A percentile compares a stretch with the other conserved stretches of the same genome.
Evolutionary conservation across 2,113 vertebrate species (phyloP).

Genomic region (Setophaga coronata): DNA sequence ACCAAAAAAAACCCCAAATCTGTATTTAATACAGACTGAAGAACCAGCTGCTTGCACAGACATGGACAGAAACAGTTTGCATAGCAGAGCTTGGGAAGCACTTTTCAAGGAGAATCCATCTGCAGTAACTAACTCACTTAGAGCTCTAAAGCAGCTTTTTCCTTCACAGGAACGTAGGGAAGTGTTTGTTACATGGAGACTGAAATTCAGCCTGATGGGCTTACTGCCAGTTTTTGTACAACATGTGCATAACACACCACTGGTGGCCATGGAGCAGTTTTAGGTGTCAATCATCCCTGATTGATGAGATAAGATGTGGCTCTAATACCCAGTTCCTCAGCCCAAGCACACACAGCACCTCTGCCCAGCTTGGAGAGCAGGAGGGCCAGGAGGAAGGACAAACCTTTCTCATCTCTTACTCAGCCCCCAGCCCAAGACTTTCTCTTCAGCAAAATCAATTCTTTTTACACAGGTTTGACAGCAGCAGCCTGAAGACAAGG

Average conservation of each 20-base stretch:
- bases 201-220: background rate
- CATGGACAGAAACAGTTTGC: background rate
- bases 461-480: background rate
- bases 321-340: background rate
- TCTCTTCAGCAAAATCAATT: background rate
- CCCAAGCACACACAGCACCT: background rate
- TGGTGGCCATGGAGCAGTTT: background rate
- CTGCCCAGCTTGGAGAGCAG: background rate
- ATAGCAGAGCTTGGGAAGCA: background rate
- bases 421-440: background rate
- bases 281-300: background rate
- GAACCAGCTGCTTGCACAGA: background rate
- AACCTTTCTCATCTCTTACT: background rate
- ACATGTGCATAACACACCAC: accelerated
- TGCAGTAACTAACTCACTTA: background rate
- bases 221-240: background rate
- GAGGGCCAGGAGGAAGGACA: background rate
- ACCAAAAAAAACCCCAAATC: background rate
- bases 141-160: background rate
- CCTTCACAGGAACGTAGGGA: background rate
- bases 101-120: background rate
- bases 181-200: background rate
- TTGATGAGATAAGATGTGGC: accelerated
- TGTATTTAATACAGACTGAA: background rate
- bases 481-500: background rate